A percentile compares a stretch with the other conserved stretches of the same genome.
phyloP scores from a whole-genome alignment of 2,797 vertebrate species.

The Lerista edwardsae region DNA sequence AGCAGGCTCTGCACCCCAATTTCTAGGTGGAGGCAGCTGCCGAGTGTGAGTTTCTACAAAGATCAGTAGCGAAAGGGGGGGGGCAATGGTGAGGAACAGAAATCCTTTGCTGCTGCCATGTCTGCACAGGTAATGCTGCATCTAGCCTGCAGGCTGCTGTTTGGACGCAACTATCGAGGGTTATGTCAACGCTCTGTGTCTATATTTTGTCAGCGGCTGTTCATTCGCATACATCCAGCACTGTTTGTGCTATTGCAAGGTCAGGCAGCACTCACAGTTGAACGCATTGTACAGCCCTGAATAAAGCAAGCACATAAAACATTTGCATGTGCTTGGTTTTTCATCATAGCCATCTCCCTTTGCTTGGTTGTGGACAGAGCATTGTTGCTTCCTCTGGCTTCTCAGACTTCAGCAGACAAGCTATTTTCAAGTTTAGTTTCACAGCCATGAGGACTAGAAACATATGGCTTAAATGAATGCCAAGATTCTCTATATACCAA shows the following conservation, averaged over 20 bases:
- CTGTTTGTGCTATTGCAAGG: not conserved
- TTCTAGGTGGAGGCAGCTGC: no score
- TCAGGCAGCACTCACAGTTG: not conserved
- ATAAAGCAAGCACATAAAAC: not conserved
- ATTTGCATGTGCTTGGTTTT: not conserved
- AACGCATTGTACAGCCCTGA: not conserved
- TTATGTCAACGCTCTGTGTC: not conserved
- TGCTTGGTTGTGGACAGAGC: not conserved
- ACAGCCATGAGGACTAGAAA: not conserved
- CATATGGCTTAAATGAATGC: not conserved
- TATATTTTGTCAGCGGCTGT: not conserved
- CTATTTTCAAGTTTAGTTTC: not conserved
- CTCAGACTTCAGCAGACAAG: not conserved
- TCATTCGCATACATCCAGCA: not conserved
- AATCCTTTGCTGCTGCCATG: no score
- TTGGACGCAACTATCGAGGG: no score
- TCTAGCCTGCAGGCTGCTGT: no score
- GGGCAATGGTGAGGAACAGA: no score
- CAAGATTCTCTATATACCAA: not conserved
- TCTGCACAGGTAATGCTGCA: no score
- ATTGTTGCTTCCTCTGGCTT: not conserved
- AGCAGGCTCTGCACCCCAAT: no score
- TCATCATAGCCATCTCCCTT: not conserved
- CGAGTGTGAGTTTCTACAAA: no score
- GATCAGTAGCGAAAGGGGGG: no score